Evolutionary conservation across 2,797 vertebrate species (phyloP), one percentile per base, ranked within the genome.

Genomic region (Micropoecilia bifurca): DNA sequence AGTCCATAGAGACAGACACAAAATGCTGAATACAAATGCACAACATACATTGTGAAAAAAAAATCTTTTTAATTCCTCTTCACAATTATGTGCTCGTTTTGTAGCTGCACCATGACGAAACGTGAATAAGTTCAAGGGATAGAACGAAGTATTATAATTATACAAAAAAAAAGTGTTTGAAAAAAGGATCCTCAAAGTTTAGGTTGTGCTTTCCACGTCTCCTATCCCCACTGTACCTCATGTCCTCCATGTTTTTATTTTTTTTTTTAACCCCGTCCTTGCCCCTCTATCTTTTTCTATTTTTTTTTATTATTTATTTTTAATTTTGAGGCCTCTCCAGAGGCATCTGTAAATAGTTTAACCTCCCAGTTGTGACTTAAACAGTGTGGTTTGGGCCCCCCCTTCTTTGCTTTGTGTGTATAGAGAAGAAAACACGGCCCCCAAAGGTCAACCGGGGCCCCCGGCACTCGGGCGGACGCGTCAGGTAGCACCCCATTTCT

Each of bases 401-500:
- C 91, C 91, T 90, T 90, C 91, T 93, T 94, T 95, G 91, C 92
- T 93, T 91, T 94, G 91, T 94, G 93, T 94, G 94, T 93, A 93
- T 92, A 94, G 90, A 94, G 91, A 92, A 92, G 92, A 94, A 91
- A 94, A 91, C 93, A 92, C 93, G 81, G 91, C 91, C 92, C 91
- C 88, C 87, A 93, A 88, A 90, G 92, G 92, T 93, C 93, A 92
- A 92, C 92, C 90, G 95, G 90, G 93, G 90, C 86, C 90, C 85
- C 82, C 77, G 92, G 92, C 92, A 93, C 93, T 93, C 86, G 83
- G 92, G 93, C 93, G 97, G 92, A 91, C 88, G 71, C 87, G 93
- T 92, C 95, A 96, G 96, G 95, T 97, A 96, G 95, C 91, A 91
- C 90, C 94, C 91, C 89, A 93, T 95, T 95, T 96, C 93, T 94